These are phyloP conservation scores for Ganaspis brasiliensis DNA, from an alignment of 2,888 invertebrate genomes.

Conservation along the genomic window DNA sequence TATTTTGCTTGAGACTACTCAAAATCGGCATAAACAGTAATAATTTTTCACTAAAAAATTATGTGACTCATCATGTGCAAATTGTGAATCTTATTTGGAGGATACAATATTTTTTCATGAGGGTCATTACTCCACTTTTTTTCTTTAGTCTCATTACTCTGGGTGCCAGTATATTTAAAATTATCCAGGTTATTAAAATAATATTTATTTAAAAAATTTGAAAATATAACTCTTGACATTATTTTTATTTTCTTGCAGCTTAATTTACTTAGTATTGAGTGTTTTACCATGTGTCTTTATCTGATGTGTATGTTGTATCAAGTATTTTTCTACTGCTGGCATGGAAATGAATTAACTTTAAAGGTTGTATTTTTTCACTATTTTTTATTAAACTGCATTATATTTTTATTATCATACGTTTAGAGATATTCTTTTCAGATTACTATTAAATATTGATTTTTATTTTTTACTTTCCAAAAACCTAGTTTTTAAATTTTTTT, in stretches of 20 bases:
- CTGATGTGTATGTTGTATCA: conserved; percentile 45
- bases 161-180: conserved; percentile 50
- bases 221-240: too few species aligned
- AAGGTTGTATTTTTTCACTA: conserved; percentile 21
- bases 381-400: too few species aligned
- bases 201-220: too few species aligned
- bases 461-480: too few species aligned
- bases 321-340: conserved; percentile 51
- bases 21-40: background rate
- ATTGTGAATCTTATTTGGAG: conserved; percentile 36
- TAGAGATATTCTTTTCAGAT: too few species aligned
- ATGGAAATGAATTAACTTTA: conserved; percentile 51
- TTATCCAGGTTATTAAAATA: conserved; percentile 49
- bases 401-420: too few species aligned
- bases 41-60: conserved; percentile 16
- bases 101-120: conserved; percentile 51
- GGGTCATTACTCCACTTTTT: conserved; percentile 46
- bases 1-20: conserved; percentile 37
- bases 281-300: conserved; percentile 43
- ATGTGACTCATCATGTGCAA: conserved; percentile 46
- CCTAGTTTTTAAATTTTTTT: too few species aligned
- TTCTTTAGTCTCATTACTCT: conserved; percentile 50
- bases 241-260: conserved; percentile 29
- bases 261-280: conserved; percentile 23
- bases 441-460: too few species aligned